These are phyloP conservation scores for Acrocera orbiculus DNA, from an alignment of 2,888 invertebrate genomes.

Conservation along the genomic window DNA sequence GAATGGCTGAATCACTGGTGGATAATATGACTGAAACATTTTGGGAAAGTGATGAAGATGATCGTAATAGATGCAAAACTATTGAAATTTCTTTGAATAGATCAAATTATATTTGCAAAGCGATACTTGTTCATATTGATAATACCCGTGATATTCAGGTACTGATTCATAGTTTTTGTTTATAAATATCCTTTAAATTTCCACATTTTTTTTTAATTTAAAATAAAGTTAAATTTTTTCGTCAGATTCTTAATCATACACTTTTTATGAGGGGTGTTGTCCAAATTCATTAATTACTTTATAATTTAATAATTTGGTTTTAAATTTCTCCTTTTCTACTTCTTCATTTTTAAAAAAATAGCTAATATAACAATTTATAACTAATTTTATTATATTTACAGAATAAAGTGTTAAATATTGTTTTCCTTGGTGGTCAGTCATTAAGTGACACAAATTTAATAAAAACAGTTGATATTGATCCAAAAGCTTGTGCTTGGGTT, in stretches of 20 bases:
- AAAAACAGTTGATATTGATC: constrained; percentile 69
- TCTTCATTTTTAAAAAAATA: no score
- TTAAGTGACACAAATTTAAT: constrained; percentile 65
- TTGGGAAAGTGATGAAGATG: constrained; percentile 98
- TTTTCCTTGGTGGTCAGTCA: constrained; percentile 70
- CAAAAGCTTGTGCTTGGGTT: constrained; percentile 76
- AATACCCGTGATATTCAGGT: constrained; percentile 84
- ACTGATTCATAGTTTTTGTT: constrained; percentile 19
- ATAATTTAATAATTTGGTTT: no score
- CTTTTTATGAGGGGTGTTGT: no score
- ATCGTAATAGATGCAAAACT: constrained; percentile 79
- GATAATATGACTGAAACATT: constrained; percentile 96
- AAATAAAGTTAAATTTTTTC: background rate
- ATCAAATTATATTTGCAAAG: constrained; percentile 31
- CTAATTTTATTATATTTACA: constrained; percentile 27
- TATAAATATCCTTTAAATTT: no score
- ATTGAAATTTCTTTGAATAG: constrained; percentile 50
- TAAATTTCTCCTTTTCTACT: no score
- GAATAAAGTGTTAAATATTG: constrained; percentile 76
- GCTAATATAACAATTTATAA: no score
- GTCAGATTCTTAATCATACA: no score
- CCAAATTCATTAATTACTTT: no score
- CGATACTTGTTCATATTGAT: constrained; percentile 76
- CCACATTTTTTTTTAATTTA: background rate
- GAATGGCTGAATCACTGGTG: constrained; percentile 81